Evolutionary conservation across 1,140 invertebrate genomes (phyloP).

Genomic region (Lordiphosa stackelbergi): DNA sequence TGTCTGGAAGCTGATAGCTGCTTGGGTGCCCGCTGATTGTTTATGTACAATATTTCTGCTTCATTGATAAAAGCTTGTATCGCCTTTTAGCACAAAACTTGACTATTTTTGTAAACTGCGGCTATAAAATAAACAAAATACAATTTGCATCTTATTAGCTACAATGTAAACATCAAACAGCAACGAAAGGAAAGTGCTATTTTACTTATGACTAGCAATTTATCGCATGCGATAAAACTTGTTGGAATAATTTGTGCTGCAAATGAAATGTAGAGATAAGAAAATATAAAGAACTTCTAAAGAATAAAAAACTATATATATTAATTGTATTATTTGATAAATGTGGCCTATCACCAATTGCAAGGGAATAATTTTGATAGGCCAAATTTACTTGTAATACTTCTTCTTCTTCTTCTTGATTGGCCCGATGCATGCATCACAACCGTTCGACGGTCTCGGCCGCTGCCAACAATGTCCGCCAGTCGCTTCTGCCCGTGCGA

Average conservation of each 20-base stretch:
- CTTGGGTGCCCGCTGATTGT: conserved; percentile 30
- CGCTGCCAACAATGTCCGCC: no score
- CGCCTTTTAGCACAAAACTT: conserved; percentile 26
- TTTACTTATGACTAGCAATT: conserved; percentile 14
- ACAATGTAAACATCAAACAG: conserved; percentile 12
- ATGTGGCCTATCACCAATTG: no score
- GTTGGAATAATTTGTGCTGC: not conserved
- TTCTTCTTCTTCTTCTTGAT: no score
- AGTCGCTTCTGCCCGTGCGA: no score
- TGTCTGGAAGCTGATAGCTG: conserved; percentile 5
- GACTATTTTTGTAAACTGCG: conserved; percentile 36
- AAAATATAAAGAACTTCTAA: not conserved
- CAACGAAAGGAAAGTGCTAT: conserved; percentile 12
- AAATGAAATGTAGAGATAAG: not conserved
- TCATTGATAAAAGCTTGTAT: conserved; percentile 58
- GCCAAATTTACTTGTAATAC: no score
- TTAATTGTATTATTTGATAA: not conserved
- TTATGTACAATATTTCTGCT: conserved; percentile 10
- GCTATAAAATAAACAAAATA: conserved; percentile 46
- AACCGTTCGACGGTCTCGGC: no score
- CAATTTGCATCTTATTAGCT: conserved; percentile 27
- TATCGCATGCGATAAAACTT: not conserved
- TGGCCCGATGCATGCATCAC: no score
- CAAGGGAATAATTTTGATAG: no score
- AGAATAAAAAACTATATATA: not conserved